These are phyloP conservation scores for Euura lappo DNA, from an alignment of 1,140 invertebrate species.

Conservation along the genomic window DNA sequence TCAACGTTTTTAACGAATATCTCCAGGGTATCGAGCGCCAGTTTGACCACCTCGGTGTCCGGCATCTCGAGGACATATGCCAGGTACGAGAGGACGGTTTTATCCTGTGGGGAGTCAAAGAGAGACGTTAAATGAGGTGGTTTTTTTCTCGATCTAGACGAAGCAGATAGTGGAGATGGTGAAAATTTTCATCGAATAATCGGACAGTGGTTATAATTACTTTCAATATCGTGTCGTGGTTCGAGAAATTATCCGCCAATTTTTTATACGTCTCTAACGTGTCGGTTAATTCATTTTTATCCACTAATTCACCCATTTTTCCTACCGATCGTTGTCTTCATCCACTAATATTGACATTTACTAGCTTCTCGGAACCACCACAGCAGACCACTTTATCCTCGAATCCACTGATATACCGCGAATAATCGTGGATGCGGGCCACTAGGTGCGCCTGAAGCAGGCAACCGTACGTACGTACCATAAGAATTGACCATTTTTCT, in stretches of 20 bases:
- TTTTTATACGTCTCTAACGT: constrained; percentile 56
- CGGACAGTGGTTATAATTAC: constrained; percentile 36
- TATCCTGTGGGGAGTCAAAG: constrained; percentile 45
- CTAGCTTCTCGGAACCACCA: not conserved
- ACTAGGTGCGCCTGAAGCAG: too few species aligned
- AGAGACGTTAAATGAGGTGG: not conserved
- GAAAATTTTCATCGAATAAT: constrained; percentile 10
- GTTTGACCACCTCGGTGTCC: constrained; percentile 47
- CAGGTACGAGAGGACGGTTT: constrained; percentile 56
- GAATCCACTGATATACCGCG: too few species aligned
- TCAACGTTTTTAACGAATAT: constrained; percentile 57
- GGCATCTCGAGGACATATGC: constrained; percentile 56
- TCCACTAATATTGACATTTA: constrained; percentile 42
- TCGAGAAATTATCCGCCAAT: constrained; percentile 51
- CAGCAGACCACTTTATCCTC: too few species aligned
- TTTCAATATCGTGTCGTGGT: constrained; percentile 60
- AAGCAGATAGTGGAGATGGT: not conserved
- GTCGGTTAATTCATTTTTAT: constrained; percentile 48
- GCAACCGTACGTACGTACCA: too few species aligned
- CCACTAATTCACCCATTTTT: constrained; percentile 45
- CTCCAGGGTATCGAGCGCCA: constrained; percentile 54
- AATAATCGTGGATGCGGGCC: too few species aligned
- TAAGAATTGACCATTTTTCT: too few species aligned
- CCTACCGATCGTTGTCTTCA: constrained; percentile 37
- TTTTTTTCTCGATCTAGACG: too few species aligned